Conservation (phyloP, 2,888 invertebrate genomes). For the Zonitis immaculata region DNA sequence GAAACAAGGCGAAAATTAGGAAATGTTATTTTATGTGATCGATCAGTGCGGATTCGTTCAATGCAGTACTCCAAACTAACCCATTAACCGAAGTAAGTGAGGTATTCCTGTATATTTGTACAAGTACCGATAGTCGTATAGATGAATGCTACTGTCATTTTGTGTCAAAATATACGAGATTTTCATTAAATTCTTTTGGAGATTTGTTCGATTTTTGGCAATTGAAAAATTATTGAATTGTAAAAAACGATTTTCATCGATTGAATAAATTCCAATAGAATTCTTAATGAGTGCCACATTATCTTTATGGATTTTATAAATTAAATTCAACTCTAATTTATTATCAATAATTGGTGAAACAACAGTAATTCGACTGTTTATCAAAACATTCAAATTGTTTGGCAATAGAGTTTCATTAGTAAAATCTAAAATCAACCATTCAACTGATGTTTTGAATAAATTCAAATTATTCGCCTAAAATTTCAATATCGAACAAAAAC, state of each 20-base stretch:
- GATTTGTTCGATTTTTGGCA: neutral
- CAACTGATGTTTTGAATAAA: neutral
- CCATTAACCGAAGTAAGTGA: no score
- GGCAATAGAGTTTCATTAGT: neutral
- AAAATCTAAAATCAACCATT: neutral
- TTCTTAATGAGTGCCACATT: neutral
- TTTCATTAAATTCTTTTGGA: neutral
- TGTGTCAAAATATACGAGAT: neutral
- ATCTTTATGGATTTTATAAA: neutral
- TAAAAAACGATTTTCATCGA: neutral
- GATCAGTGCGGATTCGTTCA: no score
- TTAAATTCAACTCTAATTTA: neutral
- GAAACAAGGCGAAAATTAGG: no score
- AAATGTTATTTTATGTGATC: no score
- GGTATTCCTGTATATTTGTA: no score
- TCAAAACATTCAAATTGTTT: neutral
- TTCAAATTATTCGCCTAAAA: neutral
- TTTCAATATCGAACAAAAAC: neutral
- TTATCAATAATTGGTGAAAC: neutral
- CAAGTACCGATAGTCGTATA: neutral
- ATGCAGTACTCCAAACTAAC: no score
- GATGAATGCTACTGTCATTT: neutral
- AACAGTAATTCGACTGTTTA: neutral
- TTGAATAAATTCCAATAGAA: neutral
- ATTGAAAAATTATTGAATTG: neutral